A percentile compares a stretch with the other conserved stretches of the same genome.
These are phyloP conservation scores for Macrophya alboannulata DNA, from an alignment of 2,888 invertebrate species.

Conservation along the genomic window DNA sequence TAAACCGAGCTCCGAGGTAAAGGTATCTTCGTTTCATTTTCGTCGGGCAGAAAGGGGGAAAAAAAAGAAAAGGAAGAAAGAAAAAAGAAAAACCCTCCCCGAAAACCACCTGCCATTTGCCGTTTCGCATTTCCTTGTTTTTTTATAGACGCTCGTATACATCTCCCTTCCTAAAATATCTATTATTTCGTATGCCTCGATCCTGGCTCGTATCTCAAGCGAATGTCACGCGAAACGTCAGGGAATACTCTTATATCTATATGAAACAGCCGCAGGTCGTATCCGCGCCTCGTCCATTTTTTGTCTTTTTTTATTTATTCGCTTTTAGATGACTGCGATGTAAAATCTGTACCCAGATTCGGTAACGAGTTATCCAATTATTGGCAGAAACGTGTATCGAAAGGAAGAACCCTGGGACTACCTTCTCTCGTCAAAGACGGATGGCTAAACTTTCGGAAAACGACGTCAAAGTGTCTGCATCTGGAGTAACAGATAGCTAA, in stretches of 20 bases:
- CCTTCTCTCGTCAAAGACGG: conserved; percentile 20
- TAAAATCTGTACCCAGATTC: not conserved
- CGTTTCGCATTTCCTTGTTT: conserved; percentile 27
- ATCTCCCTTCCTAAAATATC: conserved; percentile 44
- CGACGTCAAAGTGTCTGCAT: not conserved
- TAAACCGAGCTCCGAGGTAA: conserved; percentile 6
- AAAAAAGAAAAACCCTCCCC: not conserved
- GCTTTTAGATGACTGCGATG: not conserved
- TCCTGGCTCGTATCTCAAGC: conserved; percentile 40
- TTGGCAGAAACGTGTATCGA: conserved; percentile 61
- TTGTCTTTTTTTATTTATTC: not conserved
- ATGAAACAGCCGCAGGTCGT: not conserved
- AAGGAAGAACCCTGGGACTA: conserved; percentile 65
- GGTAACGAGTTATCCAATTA: not conserved
- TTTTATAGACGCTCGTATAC: conserved; percentile 53
- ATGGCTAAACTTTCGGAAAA: not conserved
- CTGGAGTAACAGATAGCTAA: conserved; percentile 35
- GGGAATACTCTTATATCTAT: conserved; percentile 16
- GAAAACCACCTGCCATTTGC: conserved; percentile 43
- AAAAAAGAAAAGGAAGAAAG: not conserved
- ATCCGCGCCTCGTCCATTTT: not conserved
- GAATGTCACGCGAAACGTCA: conserved; percentile 49
- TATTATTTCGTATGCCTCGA: conserved; percentile 47
- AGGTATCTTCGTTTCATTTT: conserved; percentile 35
- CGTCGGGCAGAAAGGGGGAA: not conserved